These are phyloP conservation scores for Parnassius smintheus DNA, from an alignment of 2,888 invertebrate genomes.

Conservation along the genomic window DNA sequence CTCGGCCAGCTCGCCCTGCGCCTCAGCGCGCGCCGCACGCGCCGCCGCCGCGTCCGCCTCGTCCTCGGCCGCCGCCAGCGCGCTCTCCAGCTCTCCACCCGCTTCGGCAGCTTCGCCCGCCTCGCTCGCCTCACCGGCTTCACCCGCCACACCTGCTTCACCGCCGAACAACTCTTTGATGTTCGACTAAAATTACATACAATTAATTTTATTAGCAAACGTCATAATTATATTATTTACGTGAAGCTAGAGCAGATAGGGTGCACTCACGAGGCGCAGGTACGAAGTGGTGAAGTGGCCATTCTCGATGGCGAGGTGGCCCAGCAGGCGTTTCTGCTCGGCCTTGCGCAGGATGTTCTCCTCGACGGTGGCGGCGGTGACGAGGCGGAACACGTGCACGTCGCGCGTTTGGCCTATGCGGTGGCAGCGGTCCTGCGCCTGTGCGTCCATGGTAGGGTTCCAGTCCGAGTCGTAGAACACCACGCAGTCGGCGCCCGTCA, in stretches of 20 bases:
- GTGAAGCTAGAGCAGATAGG: neutral
- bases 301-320: constrained; percentile 98
- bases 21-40: constrained; percentile 93
- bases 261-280: constrained; percentile 84
- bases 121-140: constrained; percentile 69
- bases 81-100: constrained; percentile 85
- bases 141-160: constrained; percentile 85
- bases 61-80: constrained; percentile 95
- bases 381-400: constrained; percentile 98
- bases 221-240: too few relatives aligned
- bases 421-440: constrained; percentile 97
- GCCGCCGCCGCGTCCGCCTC: constrained; percentile 97
- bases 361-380: constrained; percentile 98
- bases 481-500: constrained; percentile 99
- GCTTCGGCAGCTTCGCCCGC: constrained; percentile 83
- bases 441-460: constrained; percentile 99
- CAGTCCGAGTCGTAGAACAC: constrained; percentile 99
- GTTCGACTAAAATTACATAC: constrained; percentile 80
- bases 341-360: constrained; percentile 99
- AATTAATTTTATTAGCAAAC: too few relatives aligned
- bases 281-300: constrained; percentile 99
- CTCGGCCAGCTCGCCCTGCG: constrained; percentile 93
- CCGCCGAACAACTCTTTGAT: constrained; percentile 96
- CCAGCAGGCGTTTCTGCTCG: constrained; percentile 96
- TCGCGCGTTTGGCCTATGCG: constrained; percentile 99